Evolutionary conservation across 2,113 vertebrate species (phyloP), one percentile per base, ranked within the genome.

Genomic region (Nothocercus nigrocapillus): DNA sequence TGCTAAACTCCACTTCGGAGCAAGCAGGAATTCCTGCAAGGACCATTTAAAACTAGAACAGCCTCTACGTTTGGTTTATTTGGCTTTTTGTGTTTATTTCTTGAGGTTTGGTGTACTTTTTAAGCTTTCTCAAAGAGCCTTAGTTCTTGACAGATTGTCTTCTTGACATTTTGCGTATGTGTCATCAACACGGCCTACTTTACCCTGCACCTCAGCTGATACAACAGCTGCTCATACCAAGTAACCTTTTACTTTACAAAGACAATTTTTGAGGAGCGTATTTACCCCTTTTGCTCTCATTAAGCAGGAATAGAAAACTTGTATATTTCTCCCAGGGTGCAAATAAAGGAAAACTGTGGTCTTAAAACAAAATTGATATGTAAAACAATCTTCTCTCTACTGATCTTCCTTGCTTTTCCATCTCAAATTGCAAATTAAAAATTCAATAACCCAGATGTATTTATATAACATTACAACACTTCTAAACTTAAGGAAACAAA

Each of bases 381-480:
- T 79, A 82, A 86, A 96, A 24, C 79, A 88, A 73, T 85, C 62
- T 79, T 95, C 30, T 90, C 47, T 75, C 66, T 84, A 66, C 85
- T 95, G 85, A 94, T 86, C 83, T 92, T 92, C 84, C 61, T n/a
- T 58, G 68, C 25, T 90, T 30, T 89, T 17, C 27, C 30, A 73
- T 93, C 80, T 96, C 92, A 86, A 87, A 62, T 96, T 95, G 24
- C 92, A 93, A 88, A 87, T 92, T 95, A 94, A 94, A 82, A 94
- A 95, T 86, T 76, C 69, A 90, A 3, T 89, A 63, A 62, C 47
- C 9, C 36, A 69, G 61, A 90, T 87, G 56, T 49, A 69, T 84
- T 89, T 70, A 69, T 70, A 38, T 62, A 72, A 58, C 36, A 59
- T 89, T 89, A 80, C 82, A 90, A 45, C 16, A 79, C 53, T 76